Percentiles rank a stretch among this genome's conserved stretches.
Conservation (phyloP, 2,888 invertebrate species). For the Crocallis elinguaria region DNA sequence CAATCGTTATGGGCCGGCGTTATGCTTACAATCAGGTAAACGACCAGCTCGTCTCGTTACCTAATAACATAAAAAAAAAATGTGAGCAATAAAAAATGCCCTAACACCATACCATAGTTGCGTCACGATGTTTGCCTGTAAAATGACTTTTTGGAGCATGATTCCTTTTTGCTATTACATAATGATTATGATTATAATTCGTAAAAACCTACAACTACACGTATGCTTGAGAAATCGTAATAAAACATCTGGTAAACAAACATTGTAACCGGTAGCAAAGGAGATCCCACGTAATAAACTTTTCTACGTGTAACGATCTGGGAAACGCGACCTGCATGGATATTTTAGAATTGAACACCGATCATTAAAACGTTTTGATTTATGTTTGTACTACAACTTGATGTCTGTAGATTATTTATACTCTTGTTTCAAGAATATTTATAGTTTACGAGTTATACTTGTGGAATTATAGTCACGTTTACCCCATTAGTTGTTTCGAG, state of each 20-base stretch:
- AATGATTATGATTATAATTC: slow-evolving; percentile 4
- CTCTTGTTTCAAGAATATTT: slow-evolving; percentile 7
- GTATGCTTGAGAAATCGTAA: no score
- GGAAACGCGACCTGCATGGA: slow-evolving; percentile 25
- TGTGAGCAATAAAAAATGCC: no score
- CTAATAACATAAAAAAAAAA: no score
- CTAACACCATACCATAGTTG: no score
- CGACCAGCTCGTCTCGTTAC: no score
- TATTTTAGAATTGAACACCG: slow-evolving; percentile 22
- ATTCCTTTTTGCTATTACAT: no score
- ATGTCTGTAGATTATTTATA: slow-evolving; percentile 21
- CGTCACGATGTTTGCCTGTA: no score
- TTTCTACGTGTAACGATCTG: slow-evolving; percentile 29
- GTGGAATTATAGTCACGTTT: slow-evolving; percentile 21
- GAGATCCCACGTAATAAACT: slow-evolving; percentile 19
- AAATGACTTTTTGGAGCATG: no score
- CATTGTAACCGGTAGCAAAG: slow-evolving; percentile 6
- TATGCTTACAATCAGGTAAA: no score
- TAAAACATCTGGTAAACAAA: slow-evolving; percentile 13
- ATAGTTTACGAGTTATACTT: no score
- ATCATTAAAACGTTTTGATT: slow-evolving; percentile 25
- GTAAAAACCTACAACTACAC: no score
- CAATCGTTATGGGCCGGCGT: no score
- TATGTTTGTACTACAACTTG: slow-evolving; percentile 24
- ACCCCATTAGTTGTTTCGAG: slow-evolving; percentile 14